Evolutionary conservation across 1,140 invertebrate species (phyloP).

Genomic region (Drosophila seguyi): DNA sequence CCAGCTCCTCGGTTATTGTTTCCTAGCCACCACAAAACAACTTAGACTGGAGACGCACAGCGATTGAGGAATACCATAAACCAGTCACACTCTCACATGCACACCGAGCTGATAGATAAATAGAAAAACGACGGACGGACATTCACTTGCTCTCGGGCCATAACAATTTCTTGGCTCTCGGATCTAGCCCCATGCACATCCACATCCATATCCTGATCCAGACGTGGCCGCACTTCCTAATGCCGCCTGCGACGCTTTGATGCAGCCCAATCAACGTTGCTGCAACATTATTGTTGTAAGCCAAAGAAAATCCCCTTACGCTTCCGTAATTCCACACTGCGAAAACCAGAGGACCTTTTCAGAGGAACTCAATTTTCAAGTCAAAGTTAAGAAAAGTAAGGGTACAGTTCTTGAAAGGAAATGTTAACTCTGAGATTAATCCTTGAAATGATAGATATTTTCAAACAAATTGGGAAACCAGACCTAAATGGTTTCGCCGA

Average conservation of each 20-base stretch:
- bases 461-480: not conserved
- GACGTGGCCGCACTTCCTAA: slow-evolving; percentile 69
- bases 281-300: slow-evolving; percentile 60
- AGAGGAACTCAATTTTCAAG: not conserved
- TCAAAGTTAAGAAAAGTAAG: not conserved
- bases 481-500: not conserved
- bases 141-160: slow-evolving; percentile 42
- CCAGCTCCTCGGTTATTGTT: slow-evolving; percentile 15
- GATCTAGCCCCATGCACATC: slow-evolving; percentile 21
- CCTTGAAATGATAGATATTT: not conserved
- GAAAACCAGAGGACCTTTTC: not conserved
- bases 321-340: slow-evolving; percentile 15
- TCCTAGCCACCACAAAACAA: slow-evolving; percentile 14
- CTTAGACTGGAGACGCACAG: slow-evolving; percentile 7
- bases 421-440: not conserved
- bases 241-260: slow-evolving; percentile 51
- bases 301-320: slow-evolving; percentile 23
- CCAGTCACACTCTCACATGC: slow-evolving; percentile 10
- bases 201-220: slow-evolving; percentile 30
- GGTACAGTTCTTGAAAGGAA: no score
- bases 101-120: slow-evolving; percentile 37
- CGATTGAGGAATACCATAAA: slow-evolving; percentile 27
- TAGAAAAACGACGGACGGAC: slow-evolving; percentile 19
- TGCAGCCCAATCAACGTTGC: slow-evolving; percentile 69
- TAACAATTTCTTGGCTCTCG: slow-evolving; percentile 50